Conservation (phyloP, 2,888 invertebrate species). For the Synergus laeviventris region DNA sequence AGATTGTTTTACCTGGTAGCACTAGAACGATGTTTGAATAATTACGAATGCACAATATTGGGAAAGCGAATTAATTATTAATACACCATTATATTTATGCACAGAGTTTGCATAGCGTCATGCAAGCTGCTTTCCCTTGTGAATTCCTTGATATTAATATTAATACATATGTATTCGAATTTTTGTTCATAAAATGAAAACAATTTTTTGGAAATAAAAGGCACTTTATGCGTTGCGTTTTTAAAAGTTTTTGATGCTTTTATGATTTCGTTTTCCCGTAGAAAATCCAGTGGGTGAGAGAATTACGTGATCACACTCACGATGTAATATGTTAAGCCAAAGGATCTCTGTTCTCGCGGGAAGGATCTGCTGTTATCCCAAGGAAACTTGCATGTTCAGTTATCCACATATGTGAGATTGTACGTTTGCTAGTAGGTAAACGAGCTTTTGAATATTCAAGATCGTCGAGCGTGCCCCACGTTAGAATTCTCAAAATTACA, state of each 20-base stretch:
- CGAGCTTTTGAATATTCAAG: slow-evolving; percentile 39
- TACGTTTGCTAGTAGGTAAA: slow-evolving; percentile 12
- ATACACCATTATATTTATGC: neutral
- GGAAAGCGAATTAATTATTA: slow-evolving; percentile 7
- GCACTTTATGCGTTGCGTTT: neutral
- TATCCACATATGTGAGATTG: slow-evolving; percentile 1
- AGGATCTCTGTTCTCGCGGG: slow-evolving; percentile 29
- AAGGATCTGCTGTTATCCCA: slow-evolving; percentile 25
- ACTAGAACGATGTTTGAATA: neutral
- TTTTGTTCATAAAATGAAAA: too few species aligned
- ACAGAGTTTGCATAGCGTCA: neutral
- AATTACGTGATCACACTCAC: neutral
- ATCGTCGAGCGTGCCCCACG: slow-evolving; percentile 27
- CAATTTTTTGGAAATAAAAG: neutral
- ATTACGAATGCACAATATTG: neutral
- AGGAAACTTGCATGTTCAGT: slow-evolving; percentile 22
- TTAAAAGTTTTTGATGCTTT: neutral
- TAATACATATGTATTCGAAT: too few species aligned
- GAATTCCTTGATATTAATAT: too few species aligned
- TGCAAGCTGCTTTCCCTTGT: neutral
- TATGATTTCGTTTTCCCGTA: neutral
- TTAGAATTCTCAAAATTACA: slow-evolving; percentile 29
- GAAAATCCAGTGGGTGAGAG: neutral
- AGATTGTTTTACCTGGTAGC: too few species aligned
- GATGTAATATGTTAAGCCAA: neutral